Evolutionary conservation across 1,140 invertebrate genomes (phyloP), one percentile per base, ranked within the genome.

Genomic region (Neodiprion pinetum): DNA sequence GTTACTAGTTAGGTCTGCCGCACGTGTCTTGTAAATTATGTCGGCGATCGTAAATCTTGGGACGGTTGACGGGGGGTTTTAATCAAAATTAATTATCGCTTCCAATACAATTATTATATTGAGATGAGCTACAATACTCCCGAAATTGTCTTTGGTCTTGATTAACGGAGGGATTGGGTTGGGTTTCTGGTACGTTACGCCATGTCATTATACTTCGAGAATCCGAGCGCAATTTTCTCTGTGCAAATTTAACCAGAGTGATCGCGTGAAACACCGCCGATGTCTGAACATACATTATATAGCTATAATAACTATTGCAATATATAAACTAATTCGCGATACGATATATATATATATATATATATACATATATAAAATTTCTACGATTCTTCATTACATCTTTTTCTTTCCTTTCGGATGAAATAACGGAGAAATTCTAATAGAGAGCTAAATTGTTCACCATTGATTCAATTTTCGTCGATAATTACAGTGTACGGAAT

Each of bases 211-310:
- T 61, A 40, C 28, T 40, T 40, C 28, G 28, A 5, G 28, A 40
- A 40, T 40, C 53, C n/a, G 53, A 61, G 53, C 4, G 11, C 53
- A 61, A 61, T 61, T 61, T 61, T 61, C 53, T 61, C 53, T 61
- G 53, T 61, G 11, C 53, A 61, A 61, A 61, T 61, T 61, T 61
- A 61, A 61, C 53, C 53, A 61, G 53, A 61, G 53, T 61, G n/a
- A 61, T 61, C 53, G 53, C 53, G 9, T 61, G 53, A 61, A 61
- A 9, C 53, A 61, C 28, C 53, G 53, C 53, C 8, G 53, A 61
- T 61, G 53, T 61, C 53, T 61, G 53, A 61, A 61, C n/a, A 61
- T 17, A 40, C 28, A 40, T 40, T 40, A 40, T 40, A 40, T 40
- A 40, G 28, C 2, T 40, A 40, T 40, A 40, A 40, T 5, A 40